Percentiles rank a stretch among this genome's conserved stretches.
phyloP scores from a whole-genome alignment of 2,797 vertebrate species.

The Melanogrammus aeglefinus region DNA sequence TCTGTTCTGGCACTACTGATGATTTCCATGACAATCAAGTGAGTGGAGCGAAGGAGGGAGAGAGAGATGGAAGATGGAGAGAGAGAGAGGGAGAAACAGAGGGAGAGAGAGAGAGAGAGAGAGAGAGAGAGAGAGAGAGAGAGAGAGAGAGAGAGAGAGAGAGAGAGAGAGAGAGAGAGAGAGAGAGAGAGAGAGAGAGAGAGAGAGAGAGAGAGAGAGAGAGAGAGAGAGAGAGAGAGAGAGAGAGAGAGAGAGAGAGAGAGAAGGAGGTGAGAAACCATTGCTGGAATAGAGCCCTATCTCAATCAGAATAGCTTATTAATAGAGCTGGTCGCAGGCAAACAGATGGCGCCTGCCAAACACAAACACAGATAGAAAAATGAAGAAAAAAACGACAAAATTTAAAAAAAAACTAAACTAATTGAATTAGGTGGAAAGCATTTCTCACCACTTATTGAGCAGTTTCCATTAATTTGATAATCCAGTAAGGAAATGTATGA shows the following conservation, averaged over 20 bases:
- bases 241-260: constrained; percentile 38
- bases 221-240: constrained; percentile 42
- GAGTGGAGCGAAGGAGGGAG: constrained; percentile 41
- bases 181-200: constrained; percentile 22
- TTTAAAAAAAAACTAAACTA: constrained; percentile 65
- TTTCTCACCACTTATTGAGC: constrained; percentile 68
- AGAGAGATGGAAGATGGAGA: constrained; percentile 46
- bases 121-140: constrained; percentile 38
- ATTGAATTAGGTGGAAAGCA: constrained; percentile 72
- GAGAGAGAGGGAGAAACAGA: no score
- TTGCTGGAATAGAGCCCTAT: constrained; percentile 67
- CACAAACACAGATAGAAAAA: constrained; percentile 72
- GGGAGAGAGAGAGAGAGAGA: constrained; percentile 23
- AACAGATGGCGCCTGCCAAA: constrained; percentile 76
- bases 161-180: constrained; percentile 39
- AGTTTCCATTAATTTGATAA: constrained; percentile 75
- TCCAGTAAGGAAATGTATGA: constrained; percentile 52
- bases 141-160: constrained; percentile 40
- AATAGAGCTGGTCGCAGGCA: constrained; percentile 70
- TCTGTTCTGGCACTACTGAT: constrained; percentile 69
- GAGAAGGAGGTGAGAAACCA: constrained; percentile 65
- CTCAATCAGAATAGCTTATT: constrained; percentile 75
- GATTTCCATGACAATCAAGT: constrained; percentile 75
- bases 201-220: constrained; percentile 35
- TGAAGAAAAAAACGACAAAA: constrained; percentile 62